Base-by-base conservation (phyloP, 2,797 vertebrate genomes). In the Leptatherina wallacei region DNA sequence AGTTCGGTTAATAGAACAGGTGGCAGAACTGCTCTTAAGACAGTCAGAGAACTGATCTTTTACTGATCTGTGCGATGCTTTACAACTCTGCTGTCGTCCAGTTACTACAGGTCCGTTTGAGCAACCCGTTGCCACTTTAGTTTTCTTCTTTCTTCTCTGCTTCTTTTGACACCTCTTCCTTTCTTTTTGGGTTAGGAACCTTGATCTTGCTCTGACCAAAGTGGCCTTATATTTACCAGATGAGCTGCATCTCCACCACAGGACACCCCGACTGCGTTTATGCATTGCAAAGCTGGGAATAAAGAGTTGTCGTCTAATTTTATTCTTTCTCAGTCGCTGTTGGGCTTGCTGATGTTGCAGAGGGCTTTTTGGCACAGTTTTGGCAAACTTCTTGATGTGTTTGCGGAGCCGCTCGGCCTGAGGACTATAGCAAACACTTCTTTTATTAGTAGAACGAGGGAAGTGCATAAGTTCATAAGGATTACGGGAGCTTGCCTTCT, bases 301-400 rank as follows among this genome's bases (percentile, higher is more conserved):
- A 27, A 93, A 92, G 63, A 93, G 81, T 58, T 52, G 84, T 51
- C 84, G 94, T 88, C 92, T 76, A 47, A 72, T 22, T 65, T 33
- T 57, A 68, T 90, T 93, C 83, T 86, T 93, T 35, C 80, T 89
- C 86, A 96, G 73, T 71, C 89, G 93, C 89, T 90, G 94, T 38
- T 96, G 85, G 75, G 95, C 93, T 80, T 90, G 92, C 60, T 91
- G 90, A 77, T 96, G 95, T 82, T 95, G 95, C 82, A 90, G 78
- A 64, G 96, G 96, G 91, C 95, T 97, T 90, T 96, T 97, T 94
- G 97, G 96, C 80, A 97, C 94, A 8, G 94, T 94, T 91, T 95
- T 95, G 84, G 96, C 96, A 95, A 98, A 99, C 88, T 99, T 98
- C 92, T 98, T 98, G 83, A 97, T 94, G 89, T 97, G 96, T 92